Conservation (phyloP, 2,113 vertebrate genomes). For the Steatornis caripensis region DNA sequence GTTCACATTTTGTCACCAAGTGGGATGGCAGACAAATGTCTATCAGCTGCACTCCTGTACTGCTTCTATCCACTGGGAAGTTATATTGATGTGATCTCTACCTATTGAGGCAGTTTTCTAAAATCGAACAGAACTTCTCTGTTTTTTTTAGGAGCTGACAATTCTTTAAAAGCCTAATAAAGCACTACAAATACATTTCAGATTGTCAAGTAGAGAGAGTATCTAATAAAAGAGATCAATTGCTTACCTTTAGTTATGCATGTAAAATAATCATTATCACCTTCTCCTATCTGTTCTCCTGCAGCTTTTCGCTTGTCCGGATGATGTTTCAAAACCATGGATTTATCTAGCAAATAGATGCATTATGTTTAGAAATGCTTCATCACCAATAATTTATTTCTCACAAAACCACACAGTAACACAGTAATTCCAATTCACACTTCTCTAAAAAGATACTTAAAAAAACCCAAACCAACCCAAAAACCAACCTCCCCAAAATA, state of each 20-base stretch:
- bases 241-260: slow-evolving; percentile 96
- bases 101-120: background rate
- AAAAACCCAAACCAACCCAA: background rate
- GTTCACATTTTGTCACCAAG: background rate
- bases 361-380: background rate
- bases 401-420: background rate
- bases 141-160: background rate
- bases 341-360: slow-evolving; percentile 84
- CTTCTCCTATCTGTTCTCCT: slow-evolving; percentile 94
- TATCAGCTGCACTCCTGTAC: background rate
- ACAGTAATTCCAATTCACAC: background rate
- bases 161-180: background rate
- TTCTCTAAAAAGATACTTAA: background rate
- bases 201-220: background rate
- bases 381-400: background rate
- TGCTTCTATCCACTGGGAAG: background rate
- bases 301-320: slow-evolving; percentile 98
- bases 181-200: background rate
- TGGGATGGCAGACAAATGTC: background rate
- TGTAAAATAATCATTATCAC: slow-evolving; percentile 98
- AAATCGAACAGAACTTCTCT: background rate
- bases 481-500: background rate
- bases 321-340: slow-evolving; percentile 97
- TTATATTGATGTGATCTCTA: background rate
- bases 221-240: background rate